A percentile compares a stretch with the other conserved stretches of the same genome.
Evolutionary conservation across 2,797 vertebrate genomes (phyloP).

Genomic region (Manis pentadactyla): DNA sequence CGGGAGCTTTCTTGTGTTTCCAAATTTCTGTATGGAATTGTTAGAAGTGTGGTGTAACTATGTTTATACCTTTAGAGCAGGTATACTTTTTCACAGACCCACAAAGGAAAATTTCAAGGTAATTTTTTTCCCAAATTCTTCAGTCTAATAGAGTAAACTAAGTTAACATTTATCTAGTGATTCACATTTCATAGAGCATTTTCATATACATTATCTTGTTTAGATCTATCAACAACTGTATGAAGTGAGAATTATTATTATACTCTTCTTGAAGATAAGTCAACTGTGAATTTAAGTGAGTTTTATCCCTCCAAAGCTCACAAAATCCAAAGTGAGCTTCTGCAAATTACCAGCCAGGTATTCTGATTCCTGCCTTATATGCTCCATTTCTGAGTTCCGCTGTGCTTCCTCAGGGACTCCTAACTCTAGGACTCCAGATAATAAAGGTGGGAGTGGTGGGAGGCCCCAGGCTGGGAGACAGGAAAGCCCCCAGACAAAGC

Average conservation of each 20-base stretch:
- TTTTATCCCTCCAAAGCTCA: background rate
- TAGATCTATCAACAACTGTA: background rate
- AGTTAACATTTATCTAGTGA: slow-evolving; percentile 5
- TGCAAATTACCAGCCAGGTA: background rate
- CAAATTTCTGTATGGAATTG: slow-evolving; percentile 19
- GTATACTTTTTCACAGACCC: background rate
- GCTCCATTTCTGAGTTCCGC: background rate
- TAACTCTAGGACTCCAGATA: background rate
- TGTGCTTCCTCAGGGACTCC: background rate
- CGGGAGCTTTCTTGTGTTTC: background rate
- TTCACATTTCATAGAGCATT: background rate
- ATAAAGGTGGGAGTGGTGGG: background rate
- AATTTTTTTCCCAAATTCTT: slow-evolving; percentile 37
- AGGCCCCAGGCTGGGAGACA: background rate
- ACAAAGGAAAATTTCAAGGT: background rate
- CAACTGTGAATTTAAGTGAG: slow-evolving; percentile 36
- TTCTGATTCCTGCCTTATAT: background rate
- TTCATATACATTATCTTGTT: background rate
- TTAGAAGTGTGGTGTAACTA: background rate
- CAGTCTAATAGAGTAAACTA: background rate
- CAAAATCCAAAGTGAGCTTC: background rate
- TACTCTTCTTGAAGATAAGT: slow-evolving; percentile 1
- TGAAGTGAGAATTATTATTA: background rate
- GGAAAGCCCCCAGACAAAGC: background rate
- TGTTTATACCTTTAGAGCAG: slow-evolving; percentile 5